Percentiles rank a stretch among this genome's conserved stretches.
phyloP scores from a whole-genome alignment of 1,140 invertebrate genomes.

The Drosophila sulfurigaster region DNA sequence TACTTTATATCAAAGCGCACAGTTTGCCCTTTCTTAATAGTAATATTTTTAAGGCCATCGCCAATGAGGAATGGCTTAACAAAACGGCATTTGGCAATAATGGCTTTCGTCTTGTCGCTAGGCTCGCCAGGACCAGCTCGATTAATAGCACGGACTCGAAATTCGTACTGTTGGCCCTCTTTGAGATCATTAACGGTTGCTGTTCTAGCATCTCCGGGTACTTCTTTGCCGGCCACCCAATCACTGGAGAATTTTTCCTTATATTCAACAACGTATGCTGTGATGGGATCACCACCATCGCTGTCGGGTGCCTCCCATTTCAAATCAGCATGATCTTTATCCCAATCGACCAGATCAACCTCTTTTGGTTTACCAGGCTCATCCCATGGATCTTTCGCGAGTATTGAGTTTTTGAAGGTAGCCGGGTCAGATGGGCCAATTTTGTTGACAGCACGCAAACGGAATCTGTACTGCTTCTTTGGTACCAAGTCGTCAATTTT shows the following conservation, averaged over 20 bases:
- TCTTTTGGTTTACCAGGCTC: slow-evolving; percentile 96
- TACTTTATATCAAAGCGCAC: slow-evolving; percentile 96
- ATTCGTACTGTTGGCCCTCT: slow-evolving; percentile 98
- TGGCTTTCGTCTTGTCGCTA: slow-evolving; percentile 96
- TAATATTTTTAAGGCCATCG: slow-evolving; percentile 92
- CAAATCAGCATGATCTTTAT: slow-evolving; percentile 97
- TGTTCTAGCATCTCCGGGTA: slow-evolving; percentile 90
- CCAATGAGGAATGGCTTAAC: slow-evolving; percentile 97
- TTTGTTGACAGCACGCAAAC: slow-evolving; percentile 97
- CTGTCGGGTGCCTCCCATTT: slow-evolving; percentile 95
- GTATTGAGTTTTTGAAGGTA: slow-evolving; percentile 92
- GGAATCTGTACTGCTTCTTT: slow-evolving; percentile 97
- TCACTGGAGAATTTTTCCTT: slow-evolving; percentile 97
- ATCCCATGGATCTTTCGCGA: slow-evolving; percentile 99
- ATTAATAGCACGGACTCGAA: slow-evolving; percentile 97
- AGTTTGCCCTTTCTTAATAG: slow-evolving; percentile 97
- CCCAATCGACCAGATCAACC: slow-evolving; percentile 97
- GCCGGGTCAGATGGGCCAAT: slow-evolving; percentile 95
- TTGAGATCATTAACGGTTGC: slow-evolving; percentile 95
- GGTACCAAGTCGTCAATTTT: slow-evolving; percentile 95
- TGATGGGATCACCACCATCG: slow-evolving; percentile 97
- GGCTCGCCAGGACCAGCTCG: slow-evolving; percentile 98
- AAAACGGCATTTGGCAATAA: slow-evolving; percentile 97
- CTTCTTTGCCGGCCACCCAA: slow-evolving; percentile 92
- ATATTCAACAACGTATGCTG: slow-evolving; percentile 96